Conservation (phyloP, 2,888 invertebrate genomes). For the Siphonodentalium dalli region DNA sequence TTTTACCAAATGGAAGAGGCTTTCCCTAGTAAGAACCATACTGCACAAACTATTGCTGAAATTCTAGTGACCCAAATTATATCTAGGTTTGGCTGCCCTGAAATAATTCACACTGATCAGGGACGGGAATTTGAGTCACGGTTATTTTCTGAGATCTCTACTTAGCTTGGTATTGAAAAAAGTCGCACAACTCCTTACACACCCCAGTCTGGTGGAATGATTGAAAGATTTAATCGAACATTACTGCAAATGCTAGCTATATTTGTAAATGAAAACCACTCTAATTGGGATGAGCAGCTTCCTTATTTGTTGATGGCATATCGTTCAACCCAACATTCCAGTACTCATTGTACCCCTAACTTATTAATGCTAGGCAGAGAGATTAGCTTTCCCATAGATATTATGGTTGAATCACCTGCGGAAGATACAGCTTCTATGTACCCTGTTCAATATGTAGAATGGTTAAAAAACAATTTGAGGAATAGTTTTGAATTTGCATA, state of each 20-base stretch:
- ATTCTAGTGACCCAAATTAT: conserved; percentile 8
- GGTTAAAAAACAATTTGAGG: too few relatives aligned
- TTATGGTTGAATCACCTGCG: conserved; percentile 6
- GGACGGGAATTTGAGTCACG: conserved; percentile 18
- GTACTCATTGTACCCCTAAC: conserved; percentile 16
- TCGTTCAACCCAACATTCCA: conserved; percentile 9
- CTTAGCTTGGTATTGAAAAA: conserved; percentile 13
- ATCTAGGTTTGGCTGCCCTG: conserved; percentile 9
- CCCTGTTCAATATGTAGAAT: too few relatives aligned
- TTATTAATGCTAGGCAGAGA: conserved; percentile 17
- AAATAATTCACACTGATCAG: conserved; percentile 16
- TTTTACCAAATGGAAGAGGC: conserved; percentile 18
- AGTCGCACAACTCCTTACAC: conserved; percentile 13
- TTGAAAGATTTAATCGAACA: conserved; percentile 18
- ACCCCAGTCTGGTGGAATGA: conserved; percentile 14
- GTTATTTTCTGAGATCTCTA: conserved; percentile 13
- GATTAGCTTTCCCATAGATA: conserved; percentile 17
- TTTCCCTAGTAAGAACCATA: too few relatives aligned
- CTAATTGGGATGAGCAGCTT: conserved; percentile 20
- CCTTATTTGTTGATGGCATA: conserved; percentile 18
- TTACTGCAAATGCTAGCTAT: conserved; percentile 5
- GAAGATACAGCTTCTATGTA: too few relatives aligned
- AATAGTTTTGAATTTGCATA: too few relatives aligned
- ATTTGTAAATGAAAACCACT: conserved; percentile 6
- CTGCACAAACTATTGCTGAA: conserved; percentile 12